Conservation (phyloP, 2,888 invertebrate species). For the Amphipyra tragopoginis region DNA sequence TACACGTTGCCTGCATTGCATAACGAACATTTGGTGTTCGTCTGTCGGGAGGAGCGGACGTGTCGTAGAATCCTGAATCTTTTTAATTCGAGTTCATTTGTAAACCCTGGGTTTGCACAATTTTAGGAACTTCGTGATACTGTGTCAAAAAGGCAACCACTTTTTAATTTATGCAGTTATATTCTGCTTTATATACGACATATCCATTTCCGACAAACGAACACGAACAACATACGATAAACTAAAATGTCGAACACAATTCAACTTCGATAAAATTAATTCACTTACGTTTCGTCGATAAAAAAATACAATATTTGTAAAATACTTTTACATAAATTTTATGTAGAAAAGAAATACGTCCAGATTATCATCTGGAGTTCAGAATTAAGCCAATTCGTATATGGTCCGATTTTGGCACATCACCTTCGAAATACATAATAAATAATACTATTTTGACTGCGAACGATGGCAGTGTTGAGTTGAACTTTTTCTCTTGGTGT, state of each 20-base stretch:
- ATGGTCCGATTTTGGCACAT: constrained; percentile 88
- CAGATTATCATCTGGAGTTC: constrained; percentile 63
- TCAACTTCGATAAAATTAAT: constrained; percentile 53
- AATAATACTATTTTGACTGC: constrained; percentile 73
- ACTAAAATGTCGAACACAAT: constrained; percentile 50
- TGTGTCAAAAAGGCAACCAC: background rate
- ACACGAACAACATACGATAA: constrained; percentile 37
- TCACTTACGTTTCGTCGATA: constrained; percentile 71
- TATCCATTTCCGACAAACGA: constrained; percentile 24
- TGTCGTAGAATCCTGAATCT: background rate
- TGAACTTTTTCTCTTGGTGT: constrained; percentile 27
- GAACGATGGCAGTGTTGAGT: constrained; percentile 54
- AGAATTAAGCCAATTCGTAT: constrained; percentile 71
- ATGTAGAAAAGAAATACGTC: constrained; percentile 58
- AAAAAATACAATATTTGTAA: constrained; percentile 65
- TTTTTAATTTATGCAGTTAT: background rate
- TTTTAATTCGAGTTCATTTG: too few species aligned
- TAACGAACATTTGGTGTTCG: constrained; percentile 22
- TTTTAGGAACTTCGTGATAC: background rate
- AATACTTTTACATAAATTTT: constrained; percentile 64
- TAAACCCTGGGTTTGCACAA: background rate
- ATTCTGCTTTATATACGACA: background rate
- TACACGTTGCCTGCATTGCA: constrained; percentile 26
- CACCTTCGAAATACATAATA: constrained; percentile 73
- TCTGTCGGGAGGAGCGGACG: constrained; percentile 25